These are phyloP conservation scores for Harpagoxenus sublaevis DNA, from an alignment of 2,888 invertebrate species.

Conservation along the genomic window DNA sequence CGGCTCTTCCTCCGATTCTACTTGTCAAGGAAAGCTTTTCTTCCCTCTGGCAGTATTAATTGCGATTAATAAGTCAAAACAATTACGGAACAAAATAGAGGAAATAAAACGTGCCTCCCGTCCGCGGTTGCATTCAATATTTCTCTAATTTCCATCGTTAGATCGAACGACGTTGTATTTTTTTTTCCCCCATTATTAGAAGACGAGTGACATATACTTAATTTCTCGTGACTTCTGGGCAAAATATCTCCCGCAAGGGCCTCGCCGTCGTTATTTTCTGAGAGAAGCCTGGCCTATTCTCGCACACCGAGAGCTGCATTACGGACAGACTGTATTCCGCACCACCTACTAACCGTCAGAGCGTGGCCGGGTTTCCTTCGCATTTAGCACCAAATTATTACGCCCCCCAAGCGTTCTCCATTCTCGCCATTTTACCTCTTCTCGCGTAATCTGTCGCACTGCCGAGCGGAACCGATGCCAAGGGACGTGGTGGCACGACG, in stretches of 20 bases:
- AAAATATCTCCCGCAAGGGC: constrained; percentile 14
- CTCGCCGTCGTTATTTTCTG: constrained; percentile 37
- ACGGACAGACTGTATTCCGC: constrained; percentile 34
- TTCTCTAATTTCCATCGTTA: constrained; percentile 11
- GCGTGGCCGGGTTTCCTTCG: constrained; percentile 57
- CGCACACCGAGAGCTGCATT: constrained; percentile 31
- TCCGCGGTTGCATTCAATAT: not conserved
- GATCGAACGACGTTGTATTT: not conserved
- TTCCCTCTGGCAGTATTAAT: constrained; percentile 41
- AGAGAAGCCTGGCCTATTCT: constrained; percentile 35
- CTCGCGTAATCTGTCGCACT: constrained; percentile 57
- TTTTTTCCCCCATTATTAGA: not conserved
- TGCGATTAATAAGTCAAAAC: constrained; percentile 42
- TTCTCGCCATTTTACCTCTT: constrained; percentile 56
- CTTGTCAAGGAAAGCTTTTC: constrained; percentile 27
- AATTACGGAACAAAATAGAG: constrained; percentile 21
- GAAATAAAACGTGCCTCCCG: not conserved
- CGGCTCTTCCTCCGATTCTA: constrained; percentile 24
- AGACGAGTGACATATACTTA: not conserved
- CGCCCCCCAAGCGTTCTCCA: constrained; percentile 60
- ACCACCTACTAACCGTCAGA: constrained; percentile 52
- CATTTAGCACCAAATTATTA: constrained; percentile 66
- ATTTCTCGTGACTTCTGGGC: constrained; percentile 17
- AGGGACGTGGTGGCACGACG: constrained; percentile 1
- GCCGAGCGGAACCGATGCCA: constrained; percentile 45